Evolutionary conservation across 1,140 invertebrate genomes (phyloP), one percentile per base, ranked within the genome.

Genomic region (Hydropsyche tenuis): DNA sequence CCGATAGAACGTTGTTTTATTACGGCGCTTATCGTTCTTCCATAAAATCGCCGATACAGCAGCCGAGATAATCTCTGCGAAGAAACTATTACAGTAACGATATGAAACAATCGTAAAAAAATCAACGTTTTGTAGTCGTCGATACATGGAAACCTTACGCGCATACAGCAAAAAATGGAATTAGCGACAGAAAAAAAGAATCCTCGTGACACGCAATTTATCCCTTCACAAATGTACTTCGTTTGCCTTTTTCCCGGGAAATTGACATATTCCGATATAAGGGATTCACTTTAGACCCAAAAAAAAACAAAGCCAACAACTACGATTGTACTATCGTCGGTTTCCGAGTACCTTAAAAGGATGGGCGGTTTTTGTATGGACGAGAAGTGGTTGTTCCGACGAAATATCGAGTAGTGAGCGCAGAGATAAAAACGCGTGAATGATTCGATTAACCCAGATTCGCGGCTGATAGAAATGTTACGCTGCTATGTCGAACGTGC

Each of bases 371-470:
- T n/a, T n/a, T n/a, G n/a, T n/a, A n/a, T n/a, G n/a, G n/a, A n/a
- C n/a, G n/a, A n/a, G n/a, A n/a, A n/a, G n/a, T n/a, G n/a, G n/a
- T n/a, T 20, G 23, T 60, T 22, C 23, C 1, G 45, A 27, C 23
- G 23, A 46, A 68, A 68, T 68, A 27, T 68, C 64, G 23, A 22
- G 64, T 68, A 16, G 23, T 18, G 37, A 68, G 46, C 64, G 46
- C 16, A 46, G 20, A 53, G 42, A 69, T 69, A 51, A 69, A 66
- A 69, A 51, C 42, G 66, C 46, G 66, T 14, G 42, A 23, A 69
- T 69, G 25, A 69, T 69, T 69, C 66, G 66, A 69, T 69, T 69
- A 69, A 69, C 66, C 66, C 66, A 69, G 66, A 69, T 69, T 46
- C 45, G n/a, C n/a, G n/a, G n/a, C n/a, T n/a, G 46, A 69, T 69